Conservation (phyloP, 2,113 vertebrate species). For the Chloropsis hardwickii region DNA sequence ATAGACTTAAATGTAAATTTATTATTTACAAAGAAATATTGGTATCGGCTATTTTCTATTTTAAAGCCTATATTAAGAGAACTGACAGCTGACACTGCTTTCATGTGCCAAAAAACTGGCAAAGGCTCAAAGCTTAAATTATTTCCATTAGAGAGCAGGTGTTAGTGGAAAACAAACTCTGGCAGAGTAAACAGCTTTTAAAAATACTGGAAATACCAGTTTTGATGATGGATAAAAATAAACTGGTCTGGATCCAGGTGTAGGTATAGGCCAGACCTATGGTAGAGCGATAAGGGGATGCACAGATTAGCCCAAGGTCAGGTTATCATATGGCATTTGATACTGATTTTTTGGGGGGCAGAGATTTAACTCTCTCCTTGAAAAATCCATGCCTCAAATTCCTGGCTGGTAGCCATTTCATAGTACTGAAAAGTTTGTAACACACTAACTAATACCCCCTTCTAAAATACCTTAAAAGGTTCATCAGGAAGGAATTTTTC, state of each 20-base stretch:
- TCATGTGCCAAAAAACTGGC: background rate
- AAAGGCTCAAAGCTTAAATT: background rate
- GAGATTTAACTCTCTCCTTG: background rate
- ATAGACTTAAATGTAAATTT: background rate
- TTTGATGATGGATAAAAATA: background rate
- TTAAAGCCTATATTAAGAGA: background rate
- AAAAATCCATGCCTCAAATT: background rate
- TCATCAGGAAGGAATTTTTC: background rate
- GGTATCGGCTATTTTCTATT: background rate
- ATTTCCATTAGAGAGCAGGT: background rate
- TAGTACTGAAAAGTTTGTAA: background rate
- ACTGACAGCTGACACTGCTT: background rate
- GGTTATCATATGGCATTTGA: background rate
- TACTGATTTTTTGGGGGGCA: rapidly evolving
- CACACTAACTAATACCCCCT: background rate
- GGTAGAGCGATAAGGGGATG: background rate
- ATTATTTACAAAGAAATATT: background rate
- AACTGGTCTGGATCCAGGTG: background rate
- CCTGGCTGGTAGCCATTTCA: background rate
- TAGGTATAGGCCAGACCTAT: background rate
- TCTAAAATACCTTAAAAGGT: background rate
- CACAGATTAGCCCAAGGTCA: background rate
- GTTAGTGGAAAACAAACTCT: background rate
- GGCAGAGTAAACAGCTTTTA: background rate
- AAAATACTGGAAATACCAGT: background rate